Conservation (phyloP, 2,113 vertebrate genomes). For the Aepyceros melampus region DNA sequence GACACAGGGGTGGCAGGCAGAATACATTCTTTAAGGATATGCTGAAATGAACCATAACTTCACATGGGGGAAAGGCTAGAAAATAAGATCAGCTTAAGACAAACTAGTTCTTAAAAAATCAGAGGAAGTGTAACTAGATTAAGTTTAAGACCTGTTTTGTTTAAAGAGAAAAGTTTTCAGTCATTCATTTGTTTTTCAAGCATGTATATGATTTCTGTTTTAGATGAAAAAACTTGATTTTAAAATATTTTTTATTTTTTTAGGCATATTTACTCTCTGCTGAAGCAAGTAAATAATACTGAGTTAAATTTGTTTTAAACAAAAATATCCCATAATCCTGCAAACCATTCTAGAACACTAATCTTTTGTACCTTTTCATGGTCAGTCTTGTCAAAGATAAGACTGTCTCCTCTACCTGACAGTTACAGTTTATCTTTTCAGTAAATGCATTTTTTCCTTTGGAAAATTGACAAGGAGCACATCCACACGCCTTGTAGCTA, state of each 20-base stretch:
- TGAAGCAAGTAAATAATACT: not conserved
- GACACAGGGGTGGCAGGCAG: not conserved
- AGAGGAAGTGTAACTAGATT: not conserved
- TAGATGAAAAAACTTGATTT: not conserved
- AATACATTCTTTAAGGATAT: constrained; percentile 1
- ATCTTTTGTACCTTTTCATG: constrained; percentile 42
- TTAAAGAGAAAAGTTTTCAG: not conserved
- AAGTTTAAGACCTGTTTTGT: not conserved
- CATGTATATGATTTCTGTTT: not conserved
- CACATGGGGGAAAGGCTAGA: not conserved
- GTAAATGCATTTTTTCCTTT: constrained; percentile 71
- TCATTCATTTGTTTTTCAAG: not conserved
- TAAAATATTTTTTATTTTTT: not conserved
- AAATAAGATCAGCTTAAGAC: not conserved
- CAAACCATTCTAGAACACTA: not conserved
- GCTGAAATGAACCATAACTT: not conserved
- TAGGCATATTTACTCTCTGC: not conserved
- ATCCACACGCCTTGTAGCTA: constrained; percentile 61
- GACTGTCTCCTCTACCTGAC: constrained; percentile 51
- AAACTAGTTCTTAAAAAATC: not conserved
- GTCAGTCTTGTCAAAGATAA: constrained; percentile 67
- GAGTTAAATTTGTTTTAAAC: constrained; percentile 43
- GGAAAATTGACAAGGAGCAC: constrained; percentile 74
- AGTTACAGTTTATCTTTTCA: constrained; percentile 75
- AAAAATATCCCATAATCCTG: not conserved